A percentile compares a stretch with the other conserved stretches of the same genome.
Conservation (phyloP, 1,140 invertebrate species). For the Sinella curviseta region DNA sequence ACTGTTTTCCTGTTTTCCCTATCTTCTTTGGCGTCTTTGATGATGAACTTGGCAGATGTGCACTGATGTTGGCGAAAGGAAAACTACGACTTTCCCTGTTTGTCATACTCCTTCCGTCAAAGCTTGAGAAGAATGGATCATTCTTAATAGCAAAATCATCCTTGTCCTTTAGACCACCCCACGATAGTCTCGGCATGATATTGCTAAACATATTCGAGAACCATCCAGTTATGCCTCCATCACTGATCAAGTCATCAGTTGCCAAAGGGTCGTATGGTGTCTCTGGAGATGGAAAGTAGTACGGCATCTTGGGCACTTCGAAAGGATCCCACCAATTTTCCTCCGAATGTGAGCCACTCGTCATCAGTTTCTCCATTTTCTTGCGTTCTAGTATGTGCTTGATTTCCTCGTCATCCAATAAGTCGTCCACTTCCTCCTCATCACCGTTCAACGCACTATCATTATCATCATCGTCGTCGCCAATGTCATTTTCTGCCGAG, state of each 20-base stretch:
- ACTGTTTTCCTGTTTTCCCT: neutral
- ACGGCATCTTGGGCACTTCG: neutral
- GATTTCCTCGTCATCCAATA: neutral
- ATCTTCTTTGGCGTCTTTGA: neutral
- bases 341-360: neutral
- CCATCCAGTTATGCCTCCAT: neutral
- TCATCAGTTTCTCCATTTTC: conserved; percentile 10
- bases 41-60: neutral
- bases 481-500: neutral
- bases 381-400: neutral
- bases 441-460: neutral
- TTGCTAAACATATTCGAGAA: neutral
- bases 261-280: neutral
- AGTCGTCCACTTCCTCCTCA: neutral
- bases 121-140: neutral
- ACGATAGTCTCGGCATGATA: neutral
- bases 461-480: neutral
- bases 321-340: conserved; percentile 2
- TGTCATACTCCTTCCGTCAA: neutral
- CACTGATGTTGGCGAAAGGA: neutral
- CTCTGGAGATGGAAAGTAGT: neutral
- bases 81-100: neutral
- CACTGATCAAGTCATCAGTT: neutral
- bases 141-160: neutral
- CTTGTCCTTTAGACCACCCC: neutral